These are phyloP conservation scores for Incurvaria masculella DNA, from an alignment of 2,888 invertebrate species.

Conservation along the genomic window DNA sequence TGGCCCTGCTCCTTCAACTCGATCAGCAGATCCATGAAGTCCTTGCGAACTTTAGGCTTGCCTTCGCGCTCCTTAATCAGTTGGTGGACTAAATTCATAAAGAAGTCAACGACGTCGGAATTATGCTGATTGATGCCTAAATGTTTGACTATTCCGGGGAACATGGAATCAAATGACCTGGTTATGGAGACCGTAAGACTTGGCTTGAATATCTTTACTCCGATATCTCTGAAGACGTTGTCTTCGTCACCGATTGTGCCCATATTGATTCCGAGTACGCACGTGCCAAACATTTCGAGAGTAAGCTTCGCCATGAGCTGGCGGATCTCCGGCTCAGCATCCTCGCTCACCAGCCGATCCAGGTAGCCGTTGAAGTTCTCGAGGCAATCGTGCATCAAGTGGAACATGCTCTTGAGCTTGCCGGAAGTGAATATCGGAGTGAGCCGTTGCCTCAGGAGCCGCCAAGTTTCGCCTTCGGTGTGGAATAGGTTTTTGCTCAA, in stretches of 20 bases:
- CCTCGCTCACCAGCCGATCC: background rate
- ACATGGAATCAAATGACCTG: background rate
- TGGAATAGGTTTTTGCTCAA: slow-evolving; percentile 29
- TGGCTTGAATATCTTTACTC: background rate
- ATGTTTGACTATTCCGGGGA: slow-evolving; percentile 1
- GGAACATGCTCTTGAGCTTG: slow-evolving; percentile 33
- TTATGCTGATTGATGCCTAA: slow-evolving; percentile 1
- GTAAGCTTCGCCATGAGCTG: slow-evolving; percentile 8
- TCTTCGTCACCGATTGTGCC: slow-evolving; percentile 3
- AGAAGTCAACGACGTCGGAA: slow-evolving; percentile 10
- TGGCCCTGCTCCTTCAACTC: slow-evolving; percentile 9
- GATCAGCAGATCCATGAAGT: slow-evolving; percentile 11
- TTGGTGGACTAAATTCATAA: slow-evolving; percentile 10
- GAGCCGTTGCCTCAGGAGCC: slow-evolving; percentile 24
- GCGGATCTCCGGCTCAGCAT: background rate
- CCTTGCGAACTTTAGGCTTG: slow-evolving; percentile 5
- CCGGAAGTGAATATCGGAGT: slow-evolving; percentile 33
- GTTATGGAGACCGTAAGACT: background rate
- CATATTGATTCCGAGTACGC: slow-evolving; percentile 8
- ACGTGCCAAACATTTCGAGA: slow-evolving; percentile 6
- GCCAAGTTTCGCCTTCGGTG: slow-evolving; percentile 29
- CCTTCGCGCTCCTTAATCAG: slow-evolving; percentile 10
- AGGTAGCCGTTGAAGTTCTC: slow-evolving; percentile 23
- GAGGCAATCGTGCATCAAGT: slow-evolving; percentile 24
- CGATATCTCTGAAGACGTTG: slow-evolving; percentile 2